Evolutionary conservation across 2,113 vertebrate genomes (phyloP), one percentile per base, ranked within the genome.

Genomic region (Lagopus leucura): DNA sequence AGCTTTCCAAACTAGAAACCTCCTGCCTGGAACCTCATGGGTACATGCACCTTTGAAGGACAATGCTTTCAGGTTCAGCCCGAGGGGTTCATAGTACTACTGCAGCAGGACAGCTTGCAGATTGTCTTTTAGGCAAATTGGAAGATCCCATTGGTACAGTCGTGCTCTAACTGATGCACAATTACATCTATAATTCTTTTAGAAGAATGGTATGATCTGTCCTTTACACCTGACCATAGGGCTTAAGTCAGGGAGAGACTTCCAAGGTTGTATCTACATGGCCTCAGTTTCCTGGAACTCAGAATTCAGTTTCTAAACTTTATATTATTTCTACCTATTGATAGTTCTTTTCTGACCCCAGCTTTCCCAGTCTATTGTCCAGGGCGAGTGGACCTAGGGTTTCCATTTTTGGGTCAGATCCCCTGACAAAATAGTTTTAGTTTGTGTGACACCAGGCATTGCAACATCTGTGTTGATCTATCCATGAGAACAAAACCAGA

Each of bases 181-280:
- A 36, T 50, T 27, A 50, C 67, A 70, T 70, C 47, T 10, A 13
- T n/a, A 24, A 28, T 50, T n/a, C n/a, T 50, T 50, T 70, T 36
- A 19, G 11, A 50, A 70, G 67, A 50, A 38, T 28, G 24, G n/a
- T 18, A 11, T 28, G 47, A 50, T 48, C n/a, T 25, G 12, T 70
- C 67, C 32, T 50, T 70, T 50, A 19, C 13, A 27, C 19, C 45
- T 50, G 45, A 27, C 13, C 13, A 24, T 13, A 27, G 25, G 48
- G 67, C 34, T 27, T 24, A 7, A 36, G 25, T 50, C 18, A 27
- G 42, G 16, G 24, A 66, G 55, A 73, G 34, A 38, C 71, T 73
- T 85, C 58, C 2, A 0, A 1, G 15, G 27, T 66, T 66, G 50
- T 32, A 18, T 32, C 45, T 65, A 0, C 3, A 43, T 12, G 5